Percentiles rank a stretch among this genome's conserved stretches.
phyloP scores from a whole-genome alignment of 1,140 invertebrate genomes.

The Augochlora pura region DNA sequence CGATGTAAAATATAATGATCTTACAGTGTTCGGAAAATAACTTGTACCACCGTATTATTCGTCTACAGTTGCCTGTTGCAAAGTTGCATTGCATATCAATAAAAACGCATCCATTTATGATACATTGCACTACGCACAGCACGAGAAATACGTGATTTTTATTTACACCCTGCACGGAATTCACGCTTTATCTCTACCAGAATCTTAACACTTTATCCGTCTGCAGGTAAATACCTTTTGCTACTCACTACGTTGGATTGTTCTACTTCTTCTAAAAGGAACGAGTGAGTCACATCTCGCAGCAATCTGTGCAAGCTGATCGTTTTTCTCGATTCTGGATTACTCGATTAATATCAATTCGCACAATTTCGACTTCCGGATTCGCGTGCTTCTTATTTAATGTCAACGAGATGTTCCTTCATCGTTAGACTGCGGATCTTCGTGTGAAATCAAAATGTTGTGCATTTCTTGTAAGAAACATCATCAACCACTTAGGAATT shows the following conservation, averaged over 20 bases:
- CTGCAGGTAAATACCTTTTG: constrained; percentile 28
- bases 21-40: constrained; percentile 11
- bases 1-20: constrained; percentile 14
- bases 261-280: constrained; percentile 29
- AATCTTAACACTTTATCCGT: constrained; percentile 22
- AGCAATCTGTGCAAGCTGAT: too few relatives aligned
- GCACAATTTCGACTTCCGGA: neutral
- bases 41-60: constrained; percentile 4
- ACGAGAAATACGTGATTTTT: constrained; percentile 24
- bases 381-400: neutral
- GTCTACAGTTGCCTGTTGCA: neutral
- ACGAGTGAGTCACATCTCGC: constrained; percentile 11
- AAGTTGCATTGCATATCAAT: constrained; percentile 19
- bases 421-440: too few relatives aligned
- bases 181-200: constrained; percentile 12
- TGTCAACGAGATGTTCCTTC: neutral
- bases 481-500: too few relatives aligned
- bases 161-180: constrained; percentile 28
- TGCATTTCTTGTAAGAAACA: too few relatives aligned
- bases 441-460: too few relatives aligned
- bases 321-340: too few relatives aligned
- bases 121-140: constrained; percentile 32
- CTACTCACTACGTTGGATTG: constrained; percentile 19
- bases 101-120: constrained; percentile 34
- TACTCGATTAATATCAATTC: too few relatives aligned